A percentile compares a stretch with the other conserved stretches of the same genome.
phyloP scores from a whole-genome alignment of 2,113 vertebrate species.

The Paradoxurus hermaphroditus region DNA sequence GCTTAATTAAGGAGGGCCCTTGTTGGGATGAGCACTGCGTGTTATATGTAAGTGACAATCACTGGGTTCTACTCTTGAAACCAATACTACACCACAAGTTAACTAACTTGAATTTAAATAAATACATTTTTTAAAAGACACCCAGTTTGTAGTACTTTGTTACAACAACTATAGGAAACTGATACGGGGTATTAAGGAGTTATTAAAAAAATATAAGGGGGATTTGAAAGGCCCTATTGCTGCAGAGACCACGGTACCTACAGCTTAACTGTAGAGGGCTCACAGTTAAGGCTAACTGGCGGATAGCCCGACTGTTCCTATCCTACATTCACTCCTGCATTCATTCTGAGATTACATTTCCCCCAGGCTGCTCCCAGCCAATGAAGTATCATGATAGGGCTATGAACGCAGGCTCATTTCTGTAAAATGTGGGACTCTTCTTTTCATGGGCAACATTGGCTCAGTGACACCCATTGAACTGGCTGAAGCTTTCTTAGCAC shows the following conservation, averaged over 20 bases:
- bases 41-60: too few species aligned
- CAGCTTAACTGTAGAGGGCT: not conserved
- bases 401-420: not conserved
- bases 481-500: not conserved
- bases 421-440: not conserved
- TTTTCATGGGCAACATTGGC: not conserved
- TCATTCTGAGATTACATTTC: not conserved
- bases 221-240: not conserved
- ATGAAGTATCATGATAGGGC: not conserved
- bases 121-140: not conserved
- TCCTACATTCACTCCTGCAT: not conserved
- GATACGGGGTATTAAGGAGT: not conserved
- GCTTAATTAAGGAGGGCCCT: too few species aligned
- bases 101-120: too few species aligned
- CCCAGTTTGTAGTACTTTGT: not conserved
- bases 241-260: not conserved
- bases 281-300: not conserved
- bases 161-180: not conserved
- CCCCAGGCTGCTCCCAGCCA: not conserved
- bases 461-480: not conserved
- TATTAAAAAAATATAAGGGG: not conserved
- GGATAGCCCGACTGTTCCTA: not conserved
- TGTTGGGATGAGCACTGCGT: too few species aligned
- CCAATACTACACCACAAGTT: too few species aligned
- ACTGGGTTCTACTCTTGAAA: too few species aligned